phyloP scores from a whole-genome alignment of 2,113 vertebrate genomes.

The Ailuropoda melanoleuca region DNA sequence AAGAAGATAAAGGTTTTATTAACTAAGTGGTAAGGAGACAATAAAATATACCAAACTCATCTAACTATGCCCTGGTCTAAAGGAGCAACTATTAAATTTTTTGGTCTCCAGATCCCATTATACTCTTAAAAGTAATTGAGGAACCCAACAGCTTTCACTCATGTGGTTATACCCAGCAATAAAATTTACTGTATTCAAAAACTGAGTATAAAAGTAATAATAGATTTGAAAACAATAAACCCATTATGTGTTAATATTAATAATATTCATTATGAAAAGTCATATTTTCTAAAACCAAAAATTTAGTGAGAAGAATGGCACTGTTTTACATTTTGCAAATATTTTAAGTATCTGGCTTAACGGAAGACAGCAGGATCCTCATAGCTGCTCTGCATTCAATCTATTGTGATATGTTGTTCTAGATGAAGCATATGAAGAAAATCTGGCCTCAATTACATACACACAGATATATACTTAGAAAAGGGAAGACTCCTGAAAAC shows the following conservation, averaged over 20 bases:
- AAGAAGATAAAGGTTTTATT: constrained; percentile 11
- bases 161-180: background rate
- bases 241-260: background rate
- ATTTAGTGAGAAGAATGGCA: background rate
- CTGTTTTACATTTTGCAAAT: background rate
- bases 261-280: background rate
- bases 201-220: background rate
- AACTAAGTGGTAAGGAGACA: background rate
- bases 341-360: constrained; percentile 3
- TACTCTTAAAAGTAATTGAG: background rate
- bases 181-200: constrained; percentile 1
- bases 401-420: background rate
- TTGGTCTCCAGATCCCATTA: background rate
- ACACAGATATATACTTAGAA: background rate
- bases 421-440: background rate
- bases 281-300: background rate
- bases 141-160: background rate
- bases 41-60: background rate
- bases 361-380: background rate
- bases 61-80: background rate
- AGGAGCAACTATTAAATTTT: background rate
- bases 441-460: background rate
- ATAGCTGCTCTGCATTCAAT: background rate
- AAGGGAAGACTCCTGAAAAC: background rate
- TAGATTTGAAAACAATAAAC: background rate